Conservation (phyloP, 1,140 invertebrate genomes). For the Papilio glaucus region DNA sequence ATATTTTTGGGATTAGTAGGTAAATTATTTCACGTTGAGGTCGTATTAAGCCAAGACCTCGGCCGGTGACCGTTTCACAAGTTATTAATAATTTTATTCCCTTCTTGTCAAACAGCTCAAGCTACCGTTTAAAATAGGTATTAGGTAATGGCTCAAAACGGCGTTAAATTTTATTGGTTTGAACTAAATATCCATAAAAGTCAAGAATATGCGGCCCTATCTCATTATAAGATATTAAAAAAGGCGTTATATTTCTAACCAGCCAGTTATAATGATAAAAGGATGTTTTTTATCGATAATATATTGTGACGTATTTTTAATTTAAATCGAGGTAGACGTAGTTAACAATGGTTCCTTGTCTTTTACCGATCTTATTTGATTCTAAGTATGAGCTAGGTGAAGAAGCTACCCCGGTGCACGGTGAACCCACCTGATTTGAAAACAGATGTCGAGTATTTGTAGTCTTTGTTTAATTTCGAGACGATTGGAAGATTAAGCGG, state of each 20-base stretch:
- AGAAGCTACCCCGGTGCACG: no score
- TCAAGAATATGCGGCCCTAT: conserved; percentile 22
- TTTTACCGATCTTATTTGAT: not conserved
- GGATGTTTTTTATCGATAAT: conserved; percentile 2
- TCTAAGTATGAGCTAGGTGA: not conserved
- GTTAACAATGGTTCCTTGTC: not conserved
- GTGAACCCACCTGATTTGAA: no score
- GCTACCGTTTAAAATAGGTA: conserved; percentile 44
- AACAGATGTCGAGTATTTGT: no score
- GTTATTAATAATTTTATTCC: conserved; percentile 39
- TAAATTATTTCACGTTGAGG: conserved; percentile 77
- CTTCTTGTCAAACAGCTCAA: conserved; percentile 42
- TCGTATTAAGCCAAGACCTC: conserved; percentile 55
- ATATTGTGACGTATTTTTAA: not conserved
- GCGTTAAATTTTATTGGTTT: conserved; percentile 42
- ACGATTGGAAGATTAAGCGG: no score
- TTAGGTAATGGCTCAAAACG: conserved; percentile 32
- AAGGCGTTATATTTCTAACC: no score
- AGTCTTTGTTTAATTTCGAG: no score
- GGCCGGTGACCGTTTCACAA: conserved; percentile 45
- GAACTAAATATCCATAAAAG: conserved; percentile 31
- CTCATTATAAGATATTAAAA: conserved; percentile 2
- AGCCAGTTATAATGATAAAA: not conserved
- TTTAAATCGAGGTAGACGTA: not conserved
- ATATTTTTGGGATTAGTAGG: conserved; percentile 80